Evolutionary conservation across 2,797 vertebrate species (phyloP), one percentile per base, ranked within the genome.

Genomic region (Enteromius thamalakanensis): DNA sequence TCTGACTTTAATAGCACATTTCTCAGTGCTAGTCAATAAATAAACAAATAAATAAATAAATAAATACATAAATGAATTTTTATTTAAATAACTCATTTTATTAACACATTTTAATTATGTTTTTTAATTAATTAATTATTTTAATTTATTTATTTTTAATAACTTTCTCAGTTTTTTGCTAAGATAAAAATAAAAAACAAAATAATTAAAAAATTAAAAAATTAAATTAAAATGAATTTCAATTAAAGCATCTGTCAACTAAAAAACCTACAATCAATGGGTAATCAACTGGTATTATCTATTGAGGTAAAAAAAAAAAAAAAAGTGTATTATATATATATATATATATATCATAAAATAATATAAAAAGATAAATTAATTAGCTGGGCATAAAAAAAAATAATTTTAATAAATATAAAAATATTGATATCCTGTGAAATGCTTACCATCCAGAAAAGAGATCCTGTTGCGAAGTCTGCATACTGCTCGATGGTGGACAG

Each of bases 361-460:
- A 26, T 26, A 26, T 26, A 26, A 34, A 34, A 34, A 34, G 32
- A 34, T 34, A 34, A 3, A 34, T 34, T 34, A 34, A 34, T 34
- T 34, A 34, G 32, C 32, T 34, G 32, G 32, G 3, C 3, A 34
- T 34, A 37, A 37, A 37, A 34, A 37, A 37, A 37, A 37, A 26
- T 26, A 26, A 26, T 26, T 26, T 26, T 37, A 37, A 42, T 42
- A 34, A 19, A 19, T 0, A 64, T 15, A 26, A 3, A 4, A 9
- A 65, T 6, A 62, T 2, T 34, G 10, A 51, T 32, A 32, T 70
- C 34, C 67, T 65, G 55, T 42, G n/a, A 42, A 23, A 81, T 42
- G 94, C 96, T 96, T 89, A 97, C 97, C 96, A 97, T 97, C 96
- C 96, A 98, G 88, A 97, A 97, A 69, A 97, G 95, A 0, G 94